These are phyloP conservation scores for Anguilla anguilla DNA, from an alignment of 2,797 vertebrate genomes.

Conservation along the genomic window DNA sequence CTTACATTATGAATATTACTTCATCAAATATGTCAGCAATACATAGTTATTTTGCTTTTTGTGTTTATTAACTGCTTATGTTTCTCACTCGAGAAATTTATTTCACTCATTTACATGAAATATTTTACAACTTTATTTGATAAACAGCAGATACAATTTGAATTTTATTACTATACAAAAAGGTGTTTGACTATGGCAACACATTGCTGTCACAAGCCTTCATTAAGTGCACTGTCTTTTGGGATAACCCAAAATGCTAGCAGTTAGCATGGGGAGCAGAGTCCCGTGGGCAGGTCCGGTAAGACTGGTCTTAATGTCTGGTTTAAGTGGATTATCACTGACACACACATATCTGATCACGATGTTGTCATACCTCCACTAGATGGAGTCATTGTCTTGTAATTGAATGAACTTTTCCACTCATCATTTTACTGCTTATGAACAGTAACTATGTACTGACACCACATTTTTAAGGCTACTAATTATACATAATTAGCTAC, in stretches of 20 bases:
- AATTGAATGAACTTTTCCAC: neutral
- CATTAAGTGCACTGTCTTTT: neutral
- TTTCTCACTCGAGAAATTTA: neutral
- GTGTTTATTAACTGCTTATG: neutral
- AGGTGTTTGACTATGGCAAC: neutral
- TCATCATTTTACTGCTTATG: neutral
- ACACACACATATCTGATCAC: neutral
- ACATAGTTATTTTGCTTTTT: neutral
- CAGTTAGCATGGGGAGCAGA: constrained; percentile 8
- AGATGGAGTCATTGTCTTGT: neutral
- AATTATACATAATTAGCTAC: neutral
- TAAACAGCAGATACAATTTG: too few species aligned
- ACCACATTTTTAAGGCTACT: neutral
- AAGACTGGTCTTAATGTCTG: neutral
- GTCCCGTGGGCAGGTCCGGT: neutral
- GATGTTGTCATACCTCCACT: neutral
- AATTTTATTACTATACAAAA: too few species aligned
- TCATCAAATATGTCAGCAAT: neutral
- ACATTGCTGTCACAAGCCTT: neutral
- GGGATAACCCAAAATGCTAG: neutral
- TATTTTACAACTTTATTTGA: too few species aligned
- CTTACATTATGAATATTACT: too few species aligned
- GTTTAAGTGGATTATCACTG: neutral
- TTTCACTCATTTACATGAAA: neutral
- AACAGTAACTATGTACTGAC: neutral